A percentile compares a stretch with the other conserved stretches of the same genome.
These are phyloP conservation scores for Heloderma charlesbogerti DNA, from an alignment of 2,113 vertebrate species.

Conservation along the genomic window DNA sequence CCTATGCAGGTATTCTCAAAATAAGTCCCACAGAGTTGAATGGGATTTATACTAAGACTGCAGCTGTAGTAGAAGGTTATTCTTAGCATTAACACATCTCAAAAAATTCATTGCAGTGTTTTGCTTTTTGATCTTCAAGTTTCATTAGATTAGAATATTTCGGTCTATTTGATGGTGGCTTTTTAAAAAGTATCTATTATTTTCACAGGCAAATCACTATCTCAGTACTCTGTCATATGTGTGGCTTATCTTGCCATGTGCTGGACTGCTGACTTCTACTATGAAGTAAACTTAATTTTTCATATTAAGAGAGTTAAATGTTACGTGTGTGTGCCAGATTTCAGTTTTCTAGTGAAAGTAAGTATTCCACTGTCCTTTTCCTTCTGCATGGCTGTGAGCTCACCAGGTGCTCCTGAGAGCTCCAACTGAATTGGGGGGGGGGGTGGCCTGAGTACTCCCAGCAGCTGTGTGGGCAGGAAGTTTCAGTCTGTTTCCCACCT, in stretches of 20 bases:
- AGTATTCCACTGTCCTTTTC: too few species aligned
- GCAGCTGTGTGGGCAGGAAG: too few species aligned
- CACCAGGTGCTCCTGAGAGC: too few species aligned
- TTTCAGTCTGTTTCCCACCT: too few species aligned
- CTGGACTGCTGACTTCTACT: neutral
- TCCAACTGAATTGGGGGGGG: too few species aligned
- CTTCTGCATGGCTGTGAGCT: too few species aligned
- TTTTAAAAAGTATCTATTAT: too few species aligned
- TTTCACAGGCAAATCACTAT: neutral
- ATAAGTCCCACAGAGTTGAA: neutral
- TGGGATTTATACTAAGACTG: neutral
- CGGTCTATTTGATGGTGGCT: too few species aligned
- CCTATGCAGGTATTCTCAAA: neutral
- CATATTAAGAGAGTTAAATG: neutral
- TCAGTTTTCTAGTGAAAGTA: neutral
- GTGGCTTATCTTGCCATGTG: neutral
- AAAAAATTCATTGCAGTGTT: neutral
- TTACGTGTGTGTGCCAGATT: neutral
- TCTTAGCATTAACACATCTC: neutral
- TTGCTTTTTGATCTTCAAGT: neutral
- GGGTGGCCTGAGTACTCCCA: too few species aligned
- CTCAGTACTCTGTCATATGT: neutral
- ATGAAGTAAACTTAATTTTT: neutral
- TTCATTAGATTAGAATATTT: too few species aligned
- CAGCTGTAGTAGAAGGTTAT: too few species aligned